Conservation (phyloP, 2,888 invertebrate species). For the Priocnemis perturbator region DNA sequence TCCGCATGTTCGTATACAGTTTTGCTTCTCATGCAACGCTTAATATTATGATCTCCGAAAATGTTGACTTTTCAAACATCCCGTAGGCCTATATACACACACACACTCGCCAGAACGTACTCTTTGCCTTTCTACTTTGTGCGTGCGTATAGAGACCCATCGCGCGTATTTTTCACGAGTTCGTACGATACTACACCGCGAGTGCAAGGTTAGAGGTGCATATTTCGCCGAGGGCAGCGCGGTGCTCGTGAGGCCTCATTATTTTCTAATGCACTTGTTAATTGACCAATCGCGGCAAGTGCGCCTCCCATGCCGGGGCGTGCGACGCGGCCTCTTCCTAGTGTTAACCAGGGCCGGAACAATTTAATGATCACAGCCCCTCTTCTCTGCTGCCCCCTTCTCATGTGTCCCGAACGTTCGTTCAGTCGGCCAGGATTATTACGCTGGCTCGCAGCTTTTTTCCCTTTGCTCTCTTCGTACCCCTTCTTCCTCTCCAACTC, state of each 20-base stretch:
- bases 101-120: too few species aligned
- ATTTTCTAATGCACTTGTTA: conserved; percentile 74
- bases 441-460: conserved; percentile 51
- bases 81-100: too few species aligned
- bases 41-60: too few species aligned
- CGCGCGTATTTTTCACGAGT: background rate
- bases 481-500: conserved; percentile 1
- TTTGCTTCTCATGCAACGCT: too few species aligned
- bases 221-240: conserved; percentile 10
- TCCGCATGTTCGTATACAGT: too few species aligned
- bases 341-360: conserved; percentile 72
- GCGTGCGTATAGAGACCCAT: too few species aligned
- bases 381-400: conserved; percentile 49
- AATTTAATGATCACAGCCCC: conserved; percentile 71
- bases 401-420: conserved; percentile 31
- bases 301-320: conserved; percentile 53
- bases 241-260: conserved; percentile 63
- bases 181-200: conserved; percentile 2
- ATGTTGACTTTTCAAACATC: too few species aligned
- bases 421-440: conserved; percentile 57
- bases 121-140: too few species aligned
- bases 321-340: conserved; percentile 54
- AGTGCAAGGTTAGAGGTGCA: conserved; percentile 40
- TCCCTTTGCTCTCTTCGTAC: too few species aligned
- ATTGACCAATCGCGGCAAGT: conserved; percentile 70